Conservation (phyloP, 1,140 invertebrate species). For the Drosophila watanabei region DNA sequence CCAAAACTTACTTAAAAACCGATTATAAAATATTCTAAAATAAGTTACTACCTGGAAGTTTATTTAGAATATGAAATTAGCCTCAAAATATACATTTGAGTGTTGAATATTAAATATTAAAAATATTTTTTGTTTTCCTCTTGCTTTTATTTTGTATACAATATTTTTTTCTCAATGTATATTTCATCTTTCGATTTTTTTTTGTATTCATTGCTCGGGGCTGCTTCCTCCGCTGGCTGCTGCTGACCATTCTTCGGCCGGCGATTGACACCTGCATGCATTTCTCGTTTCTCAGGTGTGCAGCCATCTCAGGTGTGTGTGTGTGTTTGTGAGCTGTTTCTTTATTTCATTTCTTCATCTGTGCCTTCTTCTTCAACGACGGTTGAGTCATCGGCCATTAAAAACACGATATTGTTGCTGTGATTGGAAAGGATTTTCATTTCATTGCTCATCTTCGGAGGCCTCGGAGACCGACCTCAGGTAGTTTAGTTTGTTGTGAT, state of each 20-base stretch:
- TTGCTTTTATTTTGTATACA: neutral
- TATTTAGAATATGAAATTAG: neutral
- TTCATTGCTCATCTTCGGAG: conserved; percentile 53
- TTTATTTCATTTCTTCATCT: conserved; percentile 81
- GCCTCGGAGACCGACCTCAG: conserved; percentile 51
- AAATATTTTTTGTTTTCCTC: rapidly evolving
- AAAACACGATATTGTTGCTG: conserved; percentile 65
- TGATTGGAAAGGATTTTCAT: conserved; percentile 72
- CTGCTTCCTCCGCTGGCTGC: conserved; percentile 37
- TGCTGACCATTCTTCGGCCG: conserved; percentile 74
- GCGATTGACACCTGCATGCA: conserved; percentile 83
- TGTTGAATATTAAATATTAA: neutral
- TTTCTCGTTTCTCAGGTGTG: conserved; percentile 84
- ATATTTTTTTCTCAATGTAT: conserved; percentile 19
- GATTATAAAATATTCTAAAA: neutral
- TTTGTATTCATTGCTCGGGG: conserved; percentile 43
- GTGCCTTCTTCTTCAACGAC: conserved; percentile 34
- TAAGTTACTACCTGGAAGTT: neutral
- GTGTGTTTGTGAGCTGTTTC: conserved; percentile 47
- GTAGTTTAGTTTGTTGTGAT: conserved; percentile 67
- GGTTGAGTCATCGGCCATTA: conserved; percentile 82
- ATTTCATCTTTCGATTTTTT: conserved; percentile 9
- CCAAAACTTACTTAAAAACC: no score
- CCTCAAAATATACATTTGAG: rapidly evolving
- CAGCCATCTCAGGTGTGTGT: conserved; percentile 69